Evolutionary conservation across 1,140 invertebrate genomes (phyloP).

Genomic region (Ridgeia piscesae): DNA sequence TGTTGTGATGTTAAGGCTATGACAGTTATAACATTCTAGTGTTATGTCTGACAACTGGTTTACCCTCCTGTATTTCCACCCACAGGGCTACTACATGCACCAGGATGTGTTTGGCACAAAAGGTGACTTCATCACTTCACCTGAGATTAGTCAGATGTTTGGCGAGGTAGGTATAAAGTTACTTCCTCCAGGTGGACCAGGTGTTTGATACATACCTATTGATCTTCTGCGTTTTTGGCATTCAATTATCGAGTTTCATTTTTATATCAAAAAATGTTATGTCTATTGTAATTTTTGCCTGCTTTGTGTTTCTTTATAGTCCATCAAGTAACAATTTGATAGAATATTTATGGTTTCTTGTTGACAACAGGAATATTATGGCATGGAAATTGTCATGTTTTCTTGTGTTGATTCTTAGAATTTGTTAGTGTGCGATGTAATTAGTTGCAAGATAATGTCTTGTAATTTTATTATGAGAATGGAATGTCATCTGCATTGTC

Average conservation of each 20-base stretch:
- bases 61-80: background rate
- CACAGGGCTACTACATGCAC: slow-evolving; percentile 81
- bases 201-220: background rate
- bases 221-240: background rate
- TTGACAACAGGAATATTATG: background rate
- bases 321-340: too few species aligned
- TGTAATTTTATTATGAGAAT: too few species aligned
- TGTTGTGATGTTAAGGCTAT: background rate
- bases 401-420: background rate
- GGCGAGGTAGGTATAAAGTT: slow-evolving; percentile 69
- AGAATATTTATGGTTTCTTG: too few species aligned
- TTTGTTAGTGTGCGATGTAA: too few species aligned
- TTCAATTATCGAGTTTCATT: too few species aligned
- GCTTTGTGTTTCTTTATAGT: too few species aligned
- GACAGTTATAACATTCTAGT: background rate
- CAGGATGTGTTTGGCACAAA: slow-evolving; percentile 82
- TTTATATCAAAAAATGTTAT: too few species aligned
- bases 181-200: too few species aligned
- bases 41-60: background rate
- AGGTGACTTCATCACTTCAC: slow-evolving; percentile 95
- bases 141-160: slow-evolving; percentile 94
- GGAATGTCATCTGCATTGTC: too few species aligned
- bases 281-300: too few species aligned
- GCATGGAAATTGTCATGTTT: background rate
- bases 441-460: too few species aligned